phyloP scores from a whole-genome alignment of 2,113 vertebrate species.

The Rhagologus leucostigma region DNA sequence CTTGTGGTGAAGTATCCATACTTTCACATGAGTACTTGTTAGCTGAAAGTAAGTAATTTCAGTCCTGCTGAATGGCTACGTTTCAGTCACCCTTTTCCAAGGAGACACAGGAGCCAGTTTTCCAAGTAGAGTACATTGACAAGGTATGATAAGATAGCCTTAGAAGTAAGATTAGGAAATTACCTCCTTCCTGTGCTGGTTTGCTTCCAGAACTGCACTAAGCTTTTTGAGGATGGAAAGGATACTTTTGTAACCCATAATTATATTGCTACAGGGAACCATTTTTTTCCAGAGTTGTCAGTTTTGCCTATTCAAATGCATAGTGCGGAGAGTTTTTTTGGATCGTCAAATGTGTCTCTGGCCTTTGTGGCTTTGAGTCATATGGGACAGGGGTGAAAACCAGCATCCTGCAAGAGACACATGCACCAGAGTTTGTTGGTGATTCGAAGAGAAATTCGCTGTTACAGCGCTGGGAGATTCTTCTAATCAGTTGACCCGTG shows the following conservation, averaged over 20 bases:
- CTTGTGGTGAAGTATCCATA: background rate
- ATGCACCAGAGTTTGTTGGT: background rate
- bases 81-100: background rate
- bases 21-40: background rate
- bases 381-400: background rate
- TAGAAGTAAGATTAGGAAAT: constrained; percentile 10
- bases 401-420: background rate
- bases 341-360: background rate
- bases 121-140: background rate
- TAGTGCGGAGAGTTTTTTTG: background rate
- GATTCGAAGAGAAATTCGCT: background rate
- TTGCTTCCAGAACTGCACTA: background rate
- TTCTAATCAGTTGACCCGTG: background rate
- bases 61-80: background rate
- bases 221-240: background rate
- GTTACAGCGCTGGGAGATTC: background rate
- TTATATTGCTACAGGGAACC: background rate
- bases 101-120: background rate
- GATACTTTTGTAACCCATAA: background rate
- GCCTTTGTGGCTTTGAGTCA: background rate
- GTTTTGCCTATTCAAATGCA: background rate
- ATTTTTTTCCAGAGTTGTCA: background rate
- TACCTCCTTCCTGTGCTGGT: background rate
- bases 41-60: background rate
- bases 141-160: background rate